A percentile compares a stretch with the other conserved stretches of the same genome.
These are phyloP conservation scores for Neopelma chrysocephalum DNA, from an alignment of 2,797 vertebrate species.

Conservation along the genomic window DNA sequence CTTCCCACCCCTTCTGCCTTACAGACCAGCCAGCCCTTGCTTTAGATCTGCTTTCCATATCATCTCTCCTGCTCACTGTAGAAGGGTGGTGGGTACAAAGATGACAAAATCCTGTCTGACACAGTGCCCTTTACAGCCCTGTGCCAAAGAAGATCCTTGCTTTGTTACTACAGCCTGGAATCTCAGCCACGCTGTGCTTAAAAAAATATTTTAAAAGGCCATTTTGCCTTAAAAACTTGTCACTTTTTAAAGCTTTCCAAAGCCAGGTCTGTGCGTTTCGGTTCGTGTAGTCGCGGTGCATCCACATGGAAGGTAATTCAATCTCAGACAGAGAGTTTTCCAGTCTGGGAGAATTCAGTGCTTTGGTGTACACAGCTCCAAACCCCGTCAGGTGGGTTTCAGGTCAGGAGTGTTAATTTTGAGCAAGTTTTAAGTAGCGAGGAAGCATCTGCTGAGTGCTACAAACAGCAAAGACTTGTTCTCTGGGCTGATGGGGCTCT, in stretches of 20 bases:
- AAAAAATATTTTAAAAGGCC: background rate
- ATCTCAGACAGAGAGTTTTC: background rate
- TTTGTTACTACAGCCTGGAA: background rate
- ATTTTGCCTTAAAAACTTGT: background rate
- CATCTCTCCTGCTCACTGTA: rapidly evolving
- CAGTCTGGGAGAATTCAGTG: background rate
- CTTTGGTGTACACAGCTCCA: background rate
- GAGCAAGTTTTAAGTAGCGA: background rate
- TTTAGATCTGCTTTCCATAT: rapidly evolving
- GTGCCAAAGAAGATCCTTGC: background rate
- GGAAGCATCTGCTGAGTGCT: background rate
- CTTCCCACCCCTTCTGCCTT: background rate
- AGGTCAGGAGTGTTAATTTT: background rate
- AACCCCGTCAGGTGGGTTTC: background rate
- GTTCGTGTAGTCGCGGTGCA: background rate
- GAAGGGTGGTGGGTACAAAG: background rate
- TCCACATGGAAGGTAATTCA: background rate
- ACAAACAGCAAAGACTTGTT: background rate
- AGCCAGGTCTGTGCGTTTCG: background rate
- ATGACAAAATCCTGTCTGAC: background rate
- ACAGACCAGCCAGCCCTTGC: rapidly evolving
- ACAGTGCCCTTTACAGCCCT: background rate
- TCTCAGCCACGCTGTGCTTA: background rate
- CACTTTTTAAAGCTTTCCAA: background rate
- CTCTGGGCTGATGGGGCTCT: no score